Percentiles rank a stretch among this genome's conserved stretches.
Evolutionary conservation across 1,140 invertebrate species (phyloP).

Genomic region (Bombyx mandarina): DNA sequence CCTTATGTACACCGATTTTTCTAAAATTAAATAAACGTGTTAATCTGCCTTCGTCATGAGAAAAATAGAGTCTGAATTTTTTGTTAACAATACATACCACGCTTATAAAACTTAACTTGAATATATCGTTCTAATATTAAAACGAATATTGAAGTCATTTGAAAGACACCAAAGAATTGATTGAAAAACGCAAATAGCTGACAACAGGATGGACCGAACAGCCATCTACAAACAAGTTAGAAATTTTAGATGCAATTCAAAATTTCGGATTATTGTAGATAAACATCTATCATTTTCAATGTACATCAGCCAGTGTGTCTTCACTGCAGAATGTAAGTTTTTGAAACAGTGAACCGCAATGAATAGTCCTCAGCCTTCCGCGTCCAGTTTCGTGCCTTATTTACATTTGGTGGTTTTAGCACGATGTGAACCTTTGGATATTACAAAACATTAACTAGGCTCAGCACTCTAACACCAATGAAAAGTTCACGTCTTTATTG

Average conservation of each 20-base stretch:
- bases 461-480: too few species aligned
- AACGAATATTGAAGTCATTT: constrained; percentile 61
- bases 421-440: too few species aligned
- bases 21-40: constrained; percentile 35
- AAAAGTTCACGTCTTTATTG: background rate
- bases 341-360: too few species aligned
- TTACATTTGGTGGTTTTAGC: too few species aligned
- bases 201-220: constrained; percentile 64
- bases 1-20: constrained; percentile 51
- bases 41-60: background rate
- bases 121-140: constrained; percentile 66
- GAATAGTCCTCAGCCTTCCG: too few species aligned
- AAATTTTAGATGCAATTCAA: background rate
- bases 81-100: constrained; percentile 34
- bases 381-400: too few species aligned
- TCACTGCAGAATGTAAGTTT: too few species aligned
- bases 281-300: too few species aligned
- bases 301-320: too few species aligned
- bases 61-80: background rate
- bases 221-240: constrained; percentile 53
- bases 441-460: too few species aligned
- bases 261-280: too few species aligned
- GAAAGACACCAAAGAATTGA: constrained; percentile 68
- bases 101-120: constrained; percentile 53
- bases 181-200: constrained; percentile 69